phyloP scores from a whole-genome alignment of 2,888 invertebrate genomes.

The Cephus nigrinus region DNA sequence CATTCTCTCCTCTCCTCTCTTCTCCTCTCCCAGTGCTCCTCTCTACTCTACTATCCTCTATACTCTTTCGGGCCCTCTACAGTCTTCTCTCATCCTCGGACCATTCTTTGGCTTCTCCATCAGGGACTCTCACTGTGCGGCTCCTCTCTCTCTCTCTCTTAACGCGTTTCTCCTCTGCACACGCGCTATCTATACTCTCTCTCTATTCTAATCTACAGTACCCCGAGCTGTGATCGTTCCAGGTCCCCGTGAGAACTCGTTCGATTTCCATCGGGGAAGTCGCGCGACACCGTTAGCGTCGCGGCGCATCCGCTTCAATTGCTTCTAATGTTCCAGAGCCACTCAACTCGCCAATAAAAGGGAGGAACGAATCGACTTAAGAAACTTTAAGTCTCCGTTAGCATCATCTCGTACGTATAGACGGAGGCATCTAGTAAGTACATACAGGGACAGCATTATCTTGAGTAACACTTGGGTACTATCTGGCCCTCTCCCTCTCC shows the following conservation, averaged over 20 bases:
- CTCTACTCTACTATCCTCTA: background rate
- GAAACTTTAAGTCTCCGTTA: background rate
- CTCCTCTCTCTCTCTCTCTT: slow-evolving; percentile 1
- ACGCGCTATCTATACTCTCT: background rate
- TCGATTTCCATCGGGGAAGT: background rate
- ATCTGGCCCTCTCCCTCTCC: background rate
- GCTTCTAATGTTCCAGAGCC: background rate
- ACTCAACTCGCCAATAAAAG: background rate
- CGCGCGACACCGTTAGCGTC: background rate
- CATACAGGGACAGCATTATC: background rate
- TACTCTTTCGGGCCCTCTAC: background rate
- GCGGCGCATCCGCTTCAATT: background rate
- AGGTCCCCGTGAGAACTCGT: background rate
- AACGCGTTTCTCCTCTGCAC: background rate
- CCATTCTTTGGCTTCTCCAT: background rate
- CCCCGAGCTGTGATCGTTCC: background rate
- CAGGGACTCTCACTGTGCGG: background rate
- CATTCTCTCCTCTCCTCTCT: background rate
- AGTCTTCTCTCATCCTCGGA: background rate
- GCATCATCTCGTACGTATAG: background rate
- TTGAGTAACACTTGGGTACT: background rate
- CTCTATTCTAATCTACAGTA: background rate
- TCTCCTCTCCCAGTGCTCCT: background rate
- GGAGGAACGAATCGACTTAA: background rate
- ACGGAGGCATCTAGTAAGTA: background rate